Evolutionary conservation across 2,113 vertebrate species (phyloP).

Genomic region (Melanocharis versteri): DNA sequence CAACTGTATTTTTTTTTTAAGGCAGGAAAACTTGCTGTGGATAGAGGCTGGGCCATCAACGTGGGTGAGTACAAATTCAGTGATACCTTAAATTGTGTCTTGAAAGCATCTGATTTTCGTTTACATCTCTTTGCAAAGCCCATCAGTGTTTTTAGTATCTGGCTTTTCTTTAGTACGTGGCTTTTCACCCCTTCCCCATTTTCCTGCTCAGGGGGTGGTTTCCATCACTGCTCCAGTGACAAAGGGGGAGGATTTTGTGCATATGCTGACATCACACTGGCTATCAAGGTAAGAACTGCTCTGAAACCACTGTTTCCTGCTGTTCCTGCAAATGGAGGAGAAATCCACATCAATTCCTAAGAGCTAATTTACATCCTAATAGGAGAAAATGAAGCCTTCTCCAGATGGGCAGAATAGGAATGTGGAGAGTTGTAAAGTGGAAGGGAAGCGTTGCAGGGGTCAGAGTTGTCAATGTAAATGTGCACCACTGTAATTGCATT

Average conservation of each 20-base stretch:
- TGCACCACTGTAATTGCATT: background rate
- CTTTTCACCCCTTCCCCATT: background rate
- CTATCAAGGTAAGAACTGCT: slow-evolving; percentile 83
- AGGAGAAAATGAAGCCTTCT: background rate
- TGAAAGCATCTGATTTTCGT: background rate
- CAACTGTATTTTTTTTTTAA: slow-evolving; percentile 55
- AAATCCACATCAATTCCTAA: background rate
- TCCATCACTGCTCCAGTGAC: slow-evolving; percentile 95
- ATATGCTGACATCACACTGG: slow-evolving; percentile 92
- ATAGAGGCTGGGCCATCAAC: slow-evolving; percentile 96
- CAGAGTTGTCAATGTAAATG: background rate
- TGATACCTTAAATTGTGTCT: background rate
- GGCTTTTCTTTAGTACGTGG: background rate
- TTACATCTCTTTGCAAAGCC: background rate
- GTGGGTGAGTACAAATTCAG: slow-evolving; percentile 81
- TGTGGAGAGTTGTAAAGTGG: background rate
- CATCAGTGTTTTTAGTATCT: background rate
- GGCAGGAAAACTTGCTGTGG: slow-evolving; percentile 94
- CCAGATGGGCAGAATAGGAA: background rate
- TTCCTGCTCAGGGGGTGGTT: slow-evolving; percentile 86
- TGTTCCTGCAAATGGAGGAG: background rate
- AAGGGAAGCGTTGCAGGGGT: background rate
- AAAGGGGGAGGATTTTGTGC: slow-evolving; percentile 95
- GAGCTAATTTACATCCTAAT: background rate
- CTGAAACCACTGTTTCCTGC: background rate